Percentiles rank a stretch among this genome's conserved stretches.
phyloP scores from a whole-genome alignment of 2,888 invertebrate species.

The Molanna angustata region DNA sequence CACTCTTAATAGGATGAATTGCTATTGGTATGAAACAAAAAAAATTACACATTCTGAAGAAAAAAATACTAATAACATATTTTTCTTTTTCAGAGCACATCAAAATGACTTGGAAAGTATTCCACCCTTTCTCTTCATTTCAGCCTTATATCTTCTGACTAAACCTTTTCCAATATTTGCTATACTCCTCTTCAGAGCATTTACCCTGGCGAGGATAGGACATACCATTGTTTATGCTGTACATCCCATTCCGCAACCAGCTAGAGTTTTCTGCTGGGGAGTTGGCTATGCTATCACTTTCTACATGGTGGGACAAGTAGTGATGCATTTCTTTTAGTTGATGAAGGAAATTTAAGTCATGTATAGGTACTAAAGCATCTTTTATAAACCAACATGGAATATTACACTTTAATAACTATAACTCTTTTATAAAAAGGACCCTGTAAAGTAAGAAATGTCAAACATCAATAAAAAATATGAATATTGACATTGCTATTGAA shows the following conservation, averaged over 20 bases:
- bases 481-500: no score
- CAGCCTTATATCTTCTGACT: slow-evolving; percentile 56
- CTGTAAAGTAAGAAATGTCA: no score
- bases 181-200: slow-evolving; percentile 54
- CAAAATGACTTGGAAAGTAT: slow-evolving; percentile 70
- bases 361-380: no score
- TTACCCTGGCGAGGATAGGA: slow-evolving; percentile 51
- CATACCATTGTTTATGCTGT: slow-evolving; percentile 65
- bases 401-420: no score
- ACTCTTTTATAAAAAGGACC: no score
- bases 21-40: no score
- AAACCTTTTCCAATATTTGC: slow-evolving; percentile 50
- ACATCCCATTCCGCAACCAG: slow-evolving; percentile 58
- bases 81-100: slow-evolving; percentile 53
- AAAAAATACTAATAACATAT: no score
- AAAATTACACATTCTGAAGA: no score
- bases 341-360: no score
- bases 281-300: slow-evolving; percentile 45
- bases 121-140: slow-evolving; percentile 56
- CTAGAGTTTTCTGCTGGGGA: slow-evolving; percentile 47
- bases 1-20: no score
- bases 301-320: slow-evolving; percentile 46
- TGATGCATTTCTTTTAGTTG: slow-evolving; percentile 3
- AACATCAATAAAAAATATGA: no score
- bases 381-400: no score